Percentiles rank a stretch among this genome's conserved stretches.
phyloP scores from a whole-genome alignment of 1,140 invertebrate species.

The Globodera rostochiensis region DNA sequence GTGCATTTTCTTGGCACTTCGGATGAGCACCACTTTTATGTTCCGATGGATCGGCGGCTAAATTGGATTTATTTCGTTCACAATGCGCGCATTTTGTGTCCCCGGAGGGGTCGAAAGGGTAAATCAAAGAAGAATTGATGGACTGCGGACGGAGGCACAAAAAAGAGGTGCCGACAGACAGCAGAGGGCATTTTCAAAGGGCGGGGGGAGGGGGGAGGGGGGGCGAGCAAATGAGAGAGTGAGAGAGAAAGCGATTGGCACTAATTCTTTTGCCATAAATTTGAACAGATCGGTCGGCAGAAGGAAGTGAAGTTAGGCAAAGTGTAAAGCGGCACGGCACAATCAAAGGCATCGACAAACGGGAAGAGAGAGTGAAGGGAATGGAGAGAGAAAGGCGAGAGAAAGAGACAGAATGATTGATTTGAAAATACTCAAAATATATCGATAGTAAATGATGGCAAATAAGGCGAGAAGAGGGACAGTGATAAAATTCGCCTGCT shows the following conservation, averaged over 20 bases:
- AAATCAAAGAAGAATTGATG: not conserved
- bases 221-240: not conserved
- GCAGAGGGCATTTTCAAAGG: not conserved
- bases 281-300: not conserved
- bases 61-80: not conserved
- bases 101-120: not conserved
- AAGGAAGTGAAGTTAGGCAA: not conserved
- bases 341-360: not conserved
- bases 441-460: too few relatives aligned
- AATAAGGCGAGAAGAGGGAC: too few relatives aligned
- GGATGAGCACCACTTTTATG: not conserved
- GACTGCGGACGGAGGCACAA: not conserved
- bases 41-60: too few relatives aligned
- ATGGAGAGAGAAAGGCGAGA: too few relatives aligned
- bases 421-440: too few relatives aligned
- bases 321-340: constrained; percentile 7
- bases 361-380: not conserved
- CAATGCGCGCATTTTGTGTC: constrained; percentile 1
- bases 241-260: not conserved
- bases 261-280: constrained; percentile 6
- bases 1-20: not conserved
- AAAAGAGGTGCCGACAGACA: not conserved
- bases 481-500: too few relatives aligned
- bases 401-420: too few relatives aligned
- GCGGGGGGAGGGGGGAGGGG: too few relatives aligned